Evolutionary conservation across 2,888 invertebrate species (phyloP).

Genomic region (Ryuthela nishihirai): DNA sequence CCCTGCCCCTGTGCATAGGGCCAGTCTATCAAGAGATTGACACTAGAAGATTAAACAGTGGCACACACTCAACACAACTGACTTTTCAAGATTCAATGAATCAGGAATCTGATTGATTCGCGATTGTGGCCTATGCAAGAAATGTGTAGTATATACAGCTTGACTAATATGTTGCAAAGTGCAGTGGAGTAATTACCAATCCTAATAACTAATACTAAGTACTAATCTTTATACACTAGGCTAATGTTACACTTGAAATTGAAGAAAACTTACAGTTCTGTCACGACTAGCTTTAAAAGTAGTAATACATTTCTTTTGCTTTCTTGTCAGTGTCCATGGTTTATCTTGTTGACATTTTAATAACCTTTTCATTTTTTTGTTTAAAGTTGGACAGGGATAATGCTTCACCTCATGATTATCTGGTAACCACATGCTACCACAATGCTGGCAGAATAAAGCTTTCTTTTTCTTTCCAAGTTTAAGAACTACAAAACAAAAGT

Average conservation of each 20-base stretch:
- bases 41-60: too few relatives aligned
- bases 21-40: too few relatives aligned
- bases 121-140: too few relatives aligned
- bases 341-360: constrained; percentile 1
- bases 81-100: too few relatives aligned
- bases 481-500: constrained; percentile 4
- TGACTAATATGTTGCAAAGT: too few relatives aligned
- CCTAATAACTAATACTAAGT: too few relatives aligned
- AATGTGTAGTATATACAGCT: too few relatives aligned
- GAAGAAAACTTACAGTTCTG: constrained; percentile 14
- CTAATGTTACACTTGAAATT: neutral
- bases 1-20: too few relatives aligned
- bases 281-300: neutral
- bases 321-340: constrained; percentile 6
- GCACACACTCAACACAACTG: too few relatives aligned
- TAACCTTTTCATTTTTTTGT: constrained; percentile 8
- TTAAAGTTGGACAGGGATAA: neutral
- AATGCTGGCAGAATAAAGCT: constrained; percentile 6
- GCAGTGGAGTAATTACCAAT: too few relatives aligned
- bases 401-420: constrained; percentile 8
- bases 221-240: neutral
- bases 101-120: too few relatives aligned
- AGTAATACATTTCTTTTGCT: constrained; percentile 8
- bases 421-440: constrained; percentile 8
- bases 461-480: neutral